Conservation (phyloP, 2,797 vertebrate genomes). For the Etheostoma nigrum region DNA sequence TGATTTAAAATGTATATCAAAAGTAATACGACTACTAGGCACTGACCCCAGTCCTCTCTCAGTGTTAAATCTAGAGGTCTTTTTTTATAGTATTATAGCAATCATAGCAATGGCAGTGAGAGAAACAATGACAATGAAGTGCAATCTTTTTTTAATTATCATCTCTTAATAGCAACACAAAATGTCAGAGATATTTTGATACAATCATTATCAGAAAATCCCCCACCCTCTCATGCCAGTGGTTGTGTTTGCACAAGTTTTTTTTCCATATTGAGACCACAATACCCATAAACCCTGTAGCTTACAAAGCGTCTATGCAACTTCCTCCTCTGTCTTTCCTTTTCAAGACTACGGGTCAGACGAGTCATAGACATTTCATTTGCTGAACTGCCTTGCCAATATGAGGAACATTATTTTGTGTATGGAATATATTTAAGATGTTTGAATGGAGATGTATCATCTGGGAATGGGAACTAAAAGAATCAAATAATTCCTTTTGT, state of each 20-base stretch:
- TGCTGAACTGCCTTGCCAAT: neutral
- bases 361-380: neutral
- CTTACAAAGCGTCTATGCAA: constrained; percentile 16
- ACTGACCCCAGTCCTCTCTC: neutral
- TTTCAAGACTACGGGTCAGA: neutral
- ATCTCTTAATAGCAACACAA: neutral
- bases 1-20: neutral
- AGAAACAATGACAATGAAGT: neutral
- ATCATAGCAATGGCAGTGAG: neutral
- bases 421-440: neutral
- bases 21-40: neutral
- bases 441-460: neutral
- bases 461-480: constrained; percentile 8
- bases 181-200: constrained; percentile 8
- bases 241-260: constrained; percentile 20
- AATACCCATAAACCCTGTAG: constrained; percentile 36
- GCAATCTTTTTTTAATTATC: neutral
- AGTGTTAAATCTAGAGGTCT: neutral
- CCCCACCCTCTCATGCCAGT: constrained; percentile 26
- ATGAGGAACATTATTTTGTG: neutral
- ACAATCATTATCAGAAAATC: constrained; percentile 18
- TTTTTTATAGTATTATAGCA: neutral
- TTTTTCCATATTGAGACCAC: constrained; percentile 40
- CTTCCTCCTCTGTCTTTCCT: constrained; percentile 44
- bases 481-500: constrained; percentile 25